phyloP scores from a whole-genome alignment of 1,140 invertebrate genomes.

The Colletes latitarsis region DNA sequence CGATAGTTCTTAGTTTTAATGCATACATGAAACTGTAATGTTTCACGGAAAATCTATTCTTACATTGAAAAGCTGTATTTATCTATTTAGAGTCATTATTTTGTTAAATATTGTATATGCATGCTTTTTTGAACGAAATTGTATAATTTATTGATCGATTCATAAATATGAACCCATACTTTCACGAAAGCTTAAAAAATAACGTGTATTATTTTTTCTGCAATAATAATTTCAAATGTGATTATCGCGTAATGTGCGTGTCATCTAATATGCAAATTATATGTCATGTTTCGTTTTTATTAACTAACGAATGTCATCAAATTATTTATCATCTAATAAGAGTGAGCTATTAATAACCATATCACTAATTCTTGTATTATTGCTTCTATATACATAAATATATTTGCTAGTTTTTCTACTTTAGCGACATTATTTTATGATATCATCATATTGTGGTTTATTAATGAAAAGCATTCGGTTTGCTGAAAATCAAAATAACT shows the following conservation, averaged over 20 bases:
- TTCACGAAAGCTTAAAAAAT: constrained; percentile 13
- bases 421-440: constrained; percentile 51
- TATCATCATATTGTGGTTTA: constrained; percentile 37
- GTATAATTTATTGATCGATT: constrained; percentile 20
- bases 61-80: constrained; percentile 29
- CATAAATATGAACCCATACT: constrained; percentile 24
- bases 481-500: constrained; percentile 52
- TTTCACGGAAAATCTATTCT: constrained; percentile 49
- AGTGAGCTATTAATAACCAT: constrained; percentile 48
- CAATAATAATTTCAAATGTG: constrained; percentile 30
- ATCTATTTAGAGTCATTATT: not conserved
- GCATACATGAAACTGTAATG: constrained; percentile 28
- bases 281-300: constrained; percentile 16
- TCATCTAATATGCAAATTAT: constrained; percentile 10
- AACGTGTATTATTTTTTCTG: constrained; percentile 1
- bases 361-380: constrained; percentile 52
- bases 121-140: constrained; percentile 30
- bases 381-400: constrained; percentile 46
- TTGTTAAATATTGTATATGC: constrained; percentile 11
- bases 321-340: constrained; percentile 26
- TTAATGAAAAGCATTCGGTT: constrained; percentile 21
- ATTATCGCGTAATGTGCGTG: constrained; percentile 13
- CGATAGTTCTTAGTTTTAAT: constrained; percentile 52
- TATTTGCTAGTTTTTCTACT: constrained; percentile 56
- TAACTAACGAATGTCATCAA: constrained; percentile 21